Base-by-base conservation (phyloP, 1,140 invertebrate genomes). In the Camponotus floridanus region DNA sequence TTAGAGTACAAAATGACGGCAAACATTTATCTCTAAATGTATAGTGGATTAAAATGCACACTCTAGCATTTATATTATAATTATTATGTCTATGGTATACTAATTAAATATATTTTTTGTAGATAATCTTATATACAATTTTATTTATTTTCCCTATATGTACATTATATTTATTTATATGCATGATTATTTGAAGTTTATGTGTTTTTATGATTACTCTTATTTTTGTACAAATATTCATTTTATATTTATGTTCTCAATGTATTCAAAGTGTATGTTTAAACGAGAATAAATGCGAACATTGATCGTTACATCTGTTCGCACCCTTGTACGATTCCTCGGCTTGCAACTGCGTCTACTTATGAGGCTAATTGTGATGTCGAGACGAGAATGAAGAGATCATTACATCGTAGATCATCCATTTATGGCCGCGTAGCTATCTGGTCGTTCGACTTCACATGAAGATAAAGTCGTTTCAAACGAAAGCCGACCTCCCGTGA, bases 401-500 rank as follows among this genome's bases (percentile, higher is more conserved):
- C 86, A 87, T 89, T 90, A 88, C 86, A 85, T 92, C 87, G 89
- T 90, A 89, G 81, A 90, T 91, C 90, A 90, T 68, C 92, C 91
- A 93, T 93, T 92, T 93, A 93, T 93, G 92, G 93, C 62, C 39
- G 89, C 73, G 71, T 76, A 62, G 79, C 84, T 87, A 91, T 88
- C 90, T 88, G 90, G 87, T 88, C 88, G 88, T 86, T 84, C 71
- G 88, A 80, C 86, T 93, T 91, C 90, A 87, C 87, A 89, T 90
- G 80, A 91, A 88, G 91, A 93, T 93, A 92, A 88, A 94, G 91
- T 80, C 92, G 92, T 93, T 94, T 93, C 91, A 85, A 90, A 92
- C 83, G 92, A 92, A 94, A 91, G 42, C 85, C 89, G 92, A 93
- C 92, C 92, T 94, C 93, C 91, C 90, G 88, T 91, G 93, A 93